Evolutionary conservation across 2,888 invertebrate genomes (phyloP), one percentile per base, ranked within the genome.

Genomic region (Fabriciana adippe): DNA sequence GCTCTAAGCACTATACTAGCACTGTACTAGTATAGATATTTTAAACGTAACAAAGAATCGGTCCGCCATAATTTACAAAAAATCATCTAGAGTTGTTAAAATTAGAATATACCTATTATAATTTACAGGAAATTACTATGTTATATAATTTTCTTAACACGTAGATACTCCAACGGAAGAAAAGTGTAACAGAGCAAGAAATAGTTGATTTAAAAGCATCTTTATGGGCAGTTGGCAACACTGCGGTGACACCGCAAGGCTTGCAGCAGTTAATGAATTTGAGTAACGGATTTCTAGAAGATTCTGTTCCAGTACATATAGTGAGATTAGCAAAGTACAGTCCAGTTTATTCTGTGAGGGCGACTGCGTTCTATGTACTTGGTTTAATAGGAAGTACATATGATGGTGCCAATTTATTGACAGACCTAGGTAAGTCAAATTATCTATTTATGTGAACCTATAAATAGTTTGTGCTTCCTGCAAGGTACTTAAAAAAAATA

Each of bases 341-440:
- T 84, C 94, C 95, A 4, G 96, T 98, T 53, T 97, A 98, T 82
- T 96, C 98, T 0, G 94, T 99, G 61, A 94, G 98, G 71, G 98
- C 97, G 2, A 97, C 98, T 0, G 97, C 98, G 1, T 97, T 97
- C 87, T 97, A 97, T 83, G 95, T 96, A 6, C 92, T 98, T n/a
- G 96, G 97, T 35, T 93, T 99, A 47, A 94, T 99, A 57, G 96
- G 96, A 0, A 96, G 96, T 68, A 98, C 97, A 0, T 94, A 94
- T 73, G 94, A 95, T 67, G 99, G 99, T 5, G 97, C 97, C 1
- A 96, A 97, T 81, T 87, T 95, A 63, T 92, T 99, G 3, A 93
- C 94, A 56, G 95, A 96, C 83, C 89, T 95, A 76, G 96, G 96
- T 93, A 55, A 51, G 61, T 53, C 11, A 41, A 2, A 8, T 41